A percentile compares a stretch with the other conserved stretches of the same genome.
Evolutionary conservation across 2,888 invertebrate species (phyloP).

Genomic region (Eucera pruinosa): DNA sequence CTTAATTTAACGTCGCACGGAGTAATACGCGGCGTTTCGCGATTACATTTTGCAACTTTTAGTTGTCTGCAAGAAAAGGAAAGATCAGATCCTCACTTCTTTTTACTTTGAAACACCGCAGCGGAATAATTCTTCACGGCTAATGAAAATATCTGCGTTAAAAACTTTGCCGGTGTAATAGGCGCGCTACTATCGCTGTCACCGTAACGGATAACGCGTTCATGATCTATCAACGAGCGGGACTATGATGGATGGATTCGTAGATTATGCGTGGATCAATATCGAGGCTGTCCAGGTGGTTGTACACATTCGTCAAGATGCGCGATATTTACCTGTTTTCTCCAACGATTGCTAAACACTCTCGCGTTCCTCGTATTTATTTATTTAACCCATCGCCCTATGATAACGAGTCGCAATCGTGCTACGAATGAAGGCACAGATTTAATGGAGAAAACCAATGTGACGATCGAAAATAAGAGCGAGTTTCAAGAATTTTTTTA

Average conservation of each 20-base stretch:
- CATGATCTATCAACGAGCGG: conserved; percentile 52
- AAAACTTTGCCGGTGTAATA: conserved; percentile 28
- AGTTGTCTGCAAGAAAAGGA: too few species aligned
- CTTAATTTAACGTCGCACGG: too few species aligned
- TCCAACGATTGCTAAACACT: conserved; percentile 46
- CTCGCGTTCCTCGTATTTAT: conserved; percentile 34
- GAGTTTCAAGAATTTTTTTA: too few species aligned
- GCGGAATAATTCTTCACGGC: neutral
- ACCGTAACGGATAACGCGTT: conserved; percentile 29
- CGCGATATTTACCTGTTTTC: conserved; percentile 51
- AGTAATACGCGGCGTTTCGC: too few species aligned
- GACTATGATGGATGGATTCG: conserved; percentile 61
- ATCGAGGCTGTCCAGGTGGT: conserved; percentile 12
- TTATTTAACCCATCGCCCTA: too few species aligned
- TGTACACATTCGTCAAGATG: conserved; percentile 25
- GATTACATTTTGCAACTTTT: too few species aligned
- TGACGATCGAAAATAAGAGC: too few species aligned
- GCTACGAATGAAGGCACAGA: too few species aligned
- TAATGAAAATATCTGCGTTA: conserved; percentile 30
- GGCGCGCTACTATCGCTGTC: conserved; percentile 41
- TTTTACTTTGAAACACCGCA: too few species aligned
- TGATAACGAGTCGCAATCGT: too few species aligned
- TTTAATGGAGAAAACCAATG: too few species aligned
- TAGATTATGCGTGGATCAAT: conserved; percentile 61
- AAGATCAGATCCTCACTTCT: too few species aligned